phyloP scores from a whole-genome alignment of 2,888 invertebrate genomes.

The Apoda limacodes region DNA sequence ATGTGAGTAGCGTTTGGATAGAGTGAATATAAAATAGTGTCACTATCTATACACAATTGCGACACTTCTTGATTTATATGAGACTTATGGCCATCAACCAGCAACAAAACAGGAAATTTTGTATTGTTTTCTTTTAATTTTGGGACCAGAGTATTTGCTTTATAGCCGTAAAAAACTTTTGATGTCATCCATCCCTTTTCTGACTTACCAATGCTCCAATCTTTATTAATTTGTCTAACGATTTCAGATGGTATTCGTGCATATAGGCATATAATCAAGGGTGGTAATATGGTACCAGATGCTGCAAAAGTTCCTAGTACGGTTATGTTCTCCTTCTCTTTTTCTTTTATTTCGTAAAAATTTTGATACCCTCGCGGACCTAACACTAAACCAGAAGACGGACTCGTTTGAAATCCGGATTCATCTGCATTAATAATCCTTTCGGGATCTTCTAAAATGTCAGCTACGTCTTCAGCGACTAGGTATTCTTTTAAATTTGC shows the following conservation, averaged over 20 bases:
- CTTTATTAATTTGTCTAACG: too few relatives aligned
- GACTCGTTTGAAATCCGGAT: conserved; percentile 11
- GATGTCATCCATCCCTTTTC: conserved; percentile 17
- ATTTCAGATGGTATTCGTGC: conserved; percentile 11
- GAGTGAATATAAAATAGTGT: conserved; percentile 11
- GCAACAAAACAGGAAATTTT: conserved; percentile 13
- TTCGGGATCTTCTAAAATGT: conserved; percentile 18
- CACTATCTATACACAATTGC: conserved; percentile 11
- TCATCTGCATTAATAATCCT: conserved; percentile 18
- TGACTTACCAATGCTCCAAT: conserved; percentile 12
- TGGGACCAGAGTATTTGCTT: conserved; percentile 8
- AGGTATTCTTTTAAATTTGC: conserved; percentile 16
- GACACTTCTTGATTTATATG: conserved; percentile 10
- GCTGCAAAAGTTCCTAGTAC: conserved; percentile 11
- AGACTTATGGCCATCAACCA: conserved; percentile 10
- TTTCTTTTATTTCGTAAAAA: conserved; percentile 10
- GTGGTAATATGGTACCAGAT: conserved; percentile 8
- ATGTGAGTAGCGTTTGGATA: conserved; percentile 13
- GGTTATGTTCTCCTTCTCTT: conserved; percentile 10
- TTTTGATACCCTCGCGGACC: too few relatives aligned
- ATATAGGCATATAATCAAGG: conserved; percentile 15
- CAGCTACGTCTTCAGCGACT: conserved; percentile 12
- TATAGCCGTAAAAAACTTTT: conserved; percentile 12
- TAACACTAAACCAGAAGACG: conserved; percentile 3
- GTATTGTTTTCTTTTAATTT: conserved; percentile 4